Evolutionary conservation across 2,888 invertebrate genomes (phyloP).

Genomic region (Drosophila paranaensis): DNA sequence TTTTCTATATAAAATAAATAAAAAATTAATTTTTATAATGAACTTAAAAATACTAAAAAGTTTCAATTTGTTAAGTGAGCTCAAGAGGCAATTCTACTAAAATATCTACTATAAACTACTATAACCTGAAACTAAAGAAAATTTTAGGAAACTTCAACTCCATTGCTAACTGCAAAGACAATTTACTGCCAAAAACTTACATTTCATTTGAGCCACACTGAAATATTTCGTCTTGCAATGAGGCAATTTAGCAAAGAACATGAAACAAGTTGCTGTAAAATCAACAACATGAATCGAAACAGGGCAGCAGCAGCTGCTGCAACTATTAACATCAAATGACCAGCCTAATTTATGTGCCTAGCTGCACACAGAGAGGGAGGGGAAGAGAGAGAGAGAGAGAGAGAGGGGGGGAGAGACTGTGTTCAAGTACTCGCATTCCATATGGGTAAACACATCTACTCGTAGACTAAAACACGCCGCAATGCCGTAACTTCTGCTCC

Average conservation of each 20-base stretch:
- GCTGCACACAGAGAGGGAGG: slow-evolving; percentile 36
- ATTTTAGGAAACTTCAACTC: not conserved
- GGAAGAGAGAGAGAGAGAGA: not conserved
- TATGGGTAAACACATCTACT: slow-evolving; percentile 67
- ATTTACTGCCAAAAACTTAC: not conserved
- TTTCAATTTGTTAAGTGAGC: too few species aligned
- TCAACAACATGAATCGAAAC: slow-evolving; percentile 41
- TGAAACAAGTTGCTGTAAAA: slow-evolving; percentile 49
- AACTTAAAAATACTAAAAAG: too few species aligned
- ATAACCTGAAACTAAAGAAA: not conserved
- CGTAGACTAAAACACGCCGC: slow-evolving; percentile 62
- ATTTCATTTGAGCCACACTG: not conserved
- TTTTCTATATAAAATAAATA: too few species aligned
- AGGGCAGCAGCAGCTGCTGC: slow-evolving; percentile 51
- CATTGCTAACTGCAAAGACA: not conserved
- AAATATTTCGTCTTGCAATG: slow-evolving; percentile 7
- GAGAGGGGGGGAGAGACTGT: not conserved
- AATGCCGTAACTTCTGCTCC: slow-evolving; percentile 71
- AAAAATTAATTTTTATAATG: too few species aligned
- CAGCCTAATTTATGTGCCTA: slow-evolving; percentile 72
- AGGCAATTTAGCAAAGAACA: slow-evolving; percentile 69
- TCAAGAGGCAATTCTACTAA: too few species aligned
- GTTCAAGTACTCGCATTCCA: slow-evolving; percentile 30
- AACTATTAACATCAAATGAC: slow-evolving; percentile 76
- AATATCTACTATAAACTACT: not conserved